Percentiles rank a stretch among this genome's conserved stretches.
These are phyloP conservation scores for Drosophila kokeensis DNA, from an alignment of 2,888 invertebrate species.

Conservation along the genomic window DNA sequence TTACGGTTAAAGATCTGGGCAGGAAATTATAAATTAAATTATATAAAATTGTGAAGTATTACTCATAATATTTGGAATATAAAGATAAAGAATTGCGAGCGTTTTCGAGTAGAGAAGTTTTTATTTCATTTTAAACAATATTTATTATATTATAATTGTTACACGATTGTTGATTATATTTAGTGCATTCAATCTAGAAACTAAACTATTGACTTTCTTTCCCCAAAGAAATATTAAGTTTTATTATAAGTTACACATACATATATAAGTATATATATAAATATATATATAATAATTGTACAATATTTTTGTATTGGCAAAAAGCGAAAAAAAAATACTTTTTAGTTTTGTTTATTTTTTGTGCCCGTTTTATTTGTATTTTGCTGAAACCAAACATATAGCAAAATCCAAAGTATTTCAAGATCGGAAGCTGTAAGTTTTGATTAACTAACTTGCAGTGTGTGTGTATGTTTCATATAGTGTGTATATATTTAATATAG, in stretches of 20 bases:
- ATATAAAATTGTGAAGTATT: no score
- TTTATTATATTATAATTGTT: constrained; percentile 5
- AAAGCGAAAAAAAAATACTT: constrained; percentile 1
- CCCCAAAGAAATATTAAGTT: not conserved
- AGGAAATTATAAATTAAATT: not conserved
- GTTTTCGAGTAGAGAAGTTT: constrained; percentile 26
- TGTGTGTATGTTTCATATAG: constrained; percentile 17
- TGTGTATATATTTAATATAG: constrained; percentile 1
- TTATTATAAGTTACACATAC: not conserved
- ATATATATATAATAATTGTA: constrained; percentile 1
- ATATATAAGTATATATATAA: not conserved
- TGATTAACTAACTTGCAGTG: constrained; percentile 12
- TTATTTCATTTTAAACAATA: constrained; percentile 39
- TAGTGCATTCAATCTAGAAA: constrained; percentile 29
- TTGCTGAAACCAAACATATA: constrained; percentile 41
- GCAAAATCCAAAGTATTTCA: constrained; percentile 11
- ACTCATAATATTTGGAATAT: not conserved
- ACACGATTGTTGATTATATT: constrained; percentile 41
- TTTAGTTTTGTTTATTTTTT: constrained; percentile 21
- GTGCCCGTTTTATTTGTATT: constrained; percentile 32
- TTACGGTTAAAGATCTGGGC: not conserved
- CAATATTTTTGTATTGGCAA: constrained; percentile 1
- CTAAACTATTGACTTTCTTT: constrained; percentile 23
- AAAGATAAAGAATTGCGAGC: not conserved
- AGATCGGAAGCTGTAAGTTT: constrained; percentile 8